Percentiles rank a stretch among this genome's conserved stretches.
Evolutionary conservation across 2,888 invertebrate genomes (phyloP).

Genomic region (Crematogaster levior): DNA sequence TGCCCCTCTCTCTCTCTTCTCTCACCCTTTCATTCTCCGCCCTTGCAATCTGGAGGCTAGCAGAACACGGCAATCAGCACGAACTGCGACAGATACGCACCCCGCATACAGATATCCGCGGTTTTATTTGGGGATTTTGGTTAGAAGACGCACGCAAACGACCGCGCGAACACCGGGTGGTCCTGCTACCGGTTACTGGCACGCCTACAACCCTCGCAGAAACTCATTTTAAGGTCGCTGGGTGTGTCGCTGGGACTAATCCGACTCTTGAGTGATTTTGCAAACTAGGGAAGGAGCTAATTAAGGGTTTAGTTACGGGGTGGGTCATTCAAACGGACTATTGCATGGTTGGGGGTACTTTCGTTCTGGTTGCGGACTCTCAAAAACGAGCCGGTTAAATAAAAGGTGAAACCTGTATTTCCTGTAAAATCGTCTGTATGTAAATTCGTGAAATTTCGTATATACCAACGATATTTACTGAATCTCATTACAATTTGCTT

Average conservation of each 20-base stretch:
- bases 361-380: not conserved
- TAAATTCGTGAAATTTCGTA: constrained; percentile 2
- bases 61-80: constrained; percentile 78
- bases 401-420: not conserved
- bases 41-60: constrained; percentile 69
- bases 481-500: constrained; percentile 11
- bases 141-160: constrained; percentile 69
- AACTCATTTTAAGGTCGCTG: constrained; percentile 76
- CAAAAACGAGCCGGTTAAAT: constrained; percentile 31
- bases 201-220: constrained; percentile 57
- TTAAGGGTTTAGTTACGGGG: constrained; percentile 67
- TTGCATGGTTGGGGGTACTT: constrained; percentile 20
- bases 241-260: constrained; percentile 71
- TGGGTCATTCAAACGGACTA: constrained; percentile 34
- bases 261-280: constrained; percentile 73
- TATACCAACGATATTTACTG: not conserved
- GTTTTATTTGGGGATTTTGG: constrained; percentile 77
- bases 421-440: not conserved
- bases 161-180: constrained; percentile 27
- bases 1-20: constrained; percentile 7
- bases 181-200: constrained; percentile 9
- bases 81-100: constrained; percentile 72
- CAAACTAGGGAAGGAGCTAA: constrained; percentile 67
- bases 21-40: constrained; percentile 41
- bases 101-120: constrained; percentile 75